phyloP scores from a whole-genome alignment of 2,113 vertebrate genomes.

The Tragulus kanchil region DNA sequence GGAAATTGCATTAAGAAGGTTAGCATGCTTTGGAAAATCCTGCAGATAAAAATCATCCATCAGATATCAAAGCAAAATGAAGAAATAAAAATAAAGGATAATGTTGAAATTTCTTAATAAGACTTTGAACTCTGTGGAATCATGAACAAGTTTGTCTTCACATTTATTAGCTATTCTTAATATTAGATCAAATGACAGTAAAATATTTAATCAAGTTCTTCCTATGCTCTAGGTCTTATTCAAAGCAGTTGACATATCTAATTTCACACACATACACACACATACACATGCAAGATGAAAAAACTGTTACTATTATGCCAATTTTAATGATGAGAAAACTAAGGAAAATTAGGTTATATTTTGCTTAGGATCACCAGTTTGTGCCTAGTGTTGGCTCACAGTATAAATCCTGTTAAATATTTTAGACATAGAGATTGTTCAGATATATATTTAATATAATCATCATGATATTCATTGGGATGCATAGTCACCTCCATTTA shows the following conservation, averaged over 20 bases:
- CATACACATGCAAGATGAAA: neutral
- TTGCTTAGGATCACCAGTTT: neutral
- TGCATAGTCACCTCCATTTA: neutral
- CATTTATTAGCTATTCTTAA: neutral
- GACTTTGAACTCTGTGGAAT: conserved; percentile 4
- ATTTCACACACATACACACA: neutral
- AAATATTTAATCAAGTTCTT: conserved; percentile 45
- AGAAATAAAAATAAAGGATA: neutral
- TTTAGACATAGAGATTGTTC: neutral
- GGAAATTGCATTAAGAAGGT: neutral
- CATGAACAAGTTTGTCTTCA: neutral
- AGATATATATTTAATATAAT: neutral
- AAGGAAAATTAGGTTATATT: neutral
- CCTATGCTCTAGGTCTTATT: neutral
- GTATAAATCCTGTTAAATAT: neutral
- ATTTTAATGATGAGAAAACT: neutral
- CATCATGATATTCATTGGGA: neutral
- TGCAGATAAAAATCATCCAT: neutral
- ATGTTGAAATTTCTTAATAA: neutral
- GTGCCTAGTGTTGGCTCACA: neutral
- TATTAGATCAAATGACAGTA: neutral
- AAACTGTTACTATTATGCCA: neutral
- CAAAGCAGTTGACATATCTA: neutral
- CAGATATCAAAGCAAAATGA: neutral
- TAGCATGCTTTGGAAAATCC: neutral